Base-by-base conservation (phyloP, 2,888 invertebrate genomes). In the Archips xylosteana region DNA sequence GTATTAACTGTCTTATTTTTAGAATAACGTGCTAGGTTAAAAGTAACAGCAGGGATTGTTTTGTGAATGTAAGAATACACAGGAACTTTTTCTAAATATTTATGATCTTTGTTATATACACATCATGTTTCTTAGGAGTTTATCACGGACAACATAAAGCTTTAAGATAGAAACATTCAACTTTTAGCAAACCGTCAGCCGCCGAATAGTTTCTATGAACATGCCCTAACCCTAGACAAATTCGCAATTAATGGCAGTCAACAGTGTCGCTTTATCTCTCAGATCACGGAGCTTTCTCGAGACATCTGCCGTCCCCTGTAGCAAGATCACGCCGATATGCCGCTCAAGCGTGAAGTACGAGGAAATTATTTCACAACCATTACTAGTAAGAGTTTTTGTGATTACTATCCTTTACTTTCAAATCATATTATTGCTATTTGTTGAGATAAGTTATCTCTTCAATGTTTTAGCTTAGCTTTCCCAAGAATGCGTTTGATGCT, bases 271-370 rank as follows among this genome's bases (percentile, higher is more conserved):
- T 80, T 84, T 87, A 89, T 88, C 87, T 88, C 87, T 82, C 76
- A 77, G 82, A 86, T 86, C 86, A 78, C 81, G 76, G 78, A 76
- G 81, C 89, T 89, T 88, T 90, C 88, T 82, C 84, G 83, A 81
- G 83, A 87, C 88, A 88, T 87, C 86, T 89, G 85, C 85, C 84
- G 76, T 76, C 62, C 62, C 45, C 64, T 64, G 61, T 67, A 32
- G 61, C 62, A 32, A 49, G 65, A 74, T 70, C 65, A 62, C 65
- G 65, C 42, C 42, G 74, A 74, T 74, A 74, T 59, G 74, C 73
- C 69, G 65, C 71, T 68, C 64, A 47, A 63, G 59, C 74, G 77
- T 68, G 61, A 72, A 76, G 75, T 70, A 75, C 73, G 72, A 64
- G 69, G 74, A 76, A 77, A 78, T 75, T 74, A 76, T 81, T 78